Evolutionary conservation across 2,113 vertebrate genomes (phyloP), one percentile per base, ranked within the genome.

Genomic region (Alectura lathami): DNA sequence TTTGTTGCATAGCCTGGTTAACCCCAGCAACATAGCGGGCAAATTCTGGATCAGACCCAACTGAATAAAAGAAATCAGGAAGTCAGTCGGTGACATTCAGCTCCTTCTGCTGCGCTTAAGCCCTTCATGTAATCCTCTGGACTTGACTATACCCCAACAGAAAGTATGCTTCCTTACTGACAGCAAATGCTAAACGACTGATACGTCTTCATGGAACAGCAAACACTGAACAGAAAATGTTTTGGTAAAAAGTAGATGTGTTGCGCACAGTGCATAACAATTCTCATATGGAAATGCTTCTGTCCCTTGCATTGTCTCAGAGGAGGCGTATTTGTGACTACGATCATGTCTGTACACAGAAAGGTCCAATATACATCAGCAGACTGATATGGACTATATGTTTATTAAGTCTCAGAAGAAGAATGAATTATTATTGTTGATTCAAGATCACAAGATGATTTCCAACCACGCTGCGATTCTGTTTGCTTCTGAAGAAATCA

Each of bases 1-100:
- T 99, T 95, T 99, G 99, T 93, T 99, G 99, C 99, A 99, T 99
- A 96, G 99, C 99, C 97, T 99, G 99, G 96, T 98, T 99, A 87
- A 99, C 99, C 80, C 99, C 99, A 8, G 99, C 99, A 23, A 99
- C 99, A 1, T 99, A 99, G 86, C 99, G 99, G 22, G 99, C 99
- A 97, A 99, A 99, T 97, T 99, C 99, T 0, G 99, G 99, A 89
- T 99, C 99, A 4, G 99, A 99, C 96, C 99, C 99, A 91, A 99
- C 99, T 99, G 97, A 43, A 84, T 8, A 83, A 86, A 78, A 96
- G 86, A 94, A 97, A 93, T 75, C 86, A 50, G 54, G 53, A 57
- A 26, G 54, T 96, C 96, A 96, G 94, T 83, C 97, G 97, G 67
- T 95, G 96, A 96, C 97, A 89, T 86, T 97, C 86, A 92, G 96